Evolutionary conservation across 2,888 invertebrate genomes (phyloP), one percentile per base, ranked within the genome.

Genomic region (Poecilus cupreus): DNA sequence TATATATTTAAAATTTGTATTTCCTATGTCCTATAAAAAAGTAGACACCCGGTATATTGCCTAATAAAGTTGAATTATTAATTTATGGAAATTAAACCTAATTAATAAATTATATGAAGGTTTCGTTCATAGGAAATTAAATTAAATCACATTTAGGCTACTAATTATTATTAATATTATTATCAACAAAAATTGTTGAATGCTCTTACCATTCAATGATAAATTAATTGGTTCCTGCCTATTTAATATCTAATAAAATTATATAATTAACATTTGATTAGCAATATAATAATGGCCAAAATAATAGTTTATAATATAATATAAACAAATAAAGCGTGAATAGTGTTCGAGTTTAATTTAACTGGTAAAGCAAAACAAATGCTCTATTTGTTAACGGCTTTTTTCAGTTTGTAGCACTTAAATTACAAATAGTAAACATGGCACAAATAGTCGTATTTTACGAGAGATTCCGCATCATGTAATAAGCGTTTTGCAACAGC

Each of bases 401-500:
- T 54, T 51, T 54, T 54, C 11, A 11, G 11, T 16, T 22, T 54
- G 18, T 20, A 54, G 22, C 11, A 20, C 10, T 54, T 3, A 20
- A 22, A 54, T 18, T 18, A 5, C 22, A 22, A 24, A 60, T 60
- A 60, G n/a, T 13, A 26, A 11, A 26, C 60, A 13, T 26, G 5
- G 26, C 26, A 26, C n/a, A 60, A 60, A 60, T 60, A 60, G 60
- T 26, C n/a, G 26, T 60, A 60, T 60, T 60, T 60, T 13, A 26
- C 11, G 11, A 22, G 24, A 13, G 54, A 22, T 22, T 54, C 54
- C 22, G 54, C 54, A 10, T 18, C 11, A 60, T 60, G 60, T 26
- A 60, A 60, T 60, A 60, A 60, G 22, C 60, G 60, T 60, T 60
- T 54, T 26, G 60, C 4, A 5, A 32, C 64, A 60, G 43, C 43